A percentile compares a stretch with the other conserved stretches of the same genome.
These are phyloP conservation scores for Rhinichthys osculus DNA, from an alignment of 2,797 vertebrate species.

Conservation along the genomic window DNA sequence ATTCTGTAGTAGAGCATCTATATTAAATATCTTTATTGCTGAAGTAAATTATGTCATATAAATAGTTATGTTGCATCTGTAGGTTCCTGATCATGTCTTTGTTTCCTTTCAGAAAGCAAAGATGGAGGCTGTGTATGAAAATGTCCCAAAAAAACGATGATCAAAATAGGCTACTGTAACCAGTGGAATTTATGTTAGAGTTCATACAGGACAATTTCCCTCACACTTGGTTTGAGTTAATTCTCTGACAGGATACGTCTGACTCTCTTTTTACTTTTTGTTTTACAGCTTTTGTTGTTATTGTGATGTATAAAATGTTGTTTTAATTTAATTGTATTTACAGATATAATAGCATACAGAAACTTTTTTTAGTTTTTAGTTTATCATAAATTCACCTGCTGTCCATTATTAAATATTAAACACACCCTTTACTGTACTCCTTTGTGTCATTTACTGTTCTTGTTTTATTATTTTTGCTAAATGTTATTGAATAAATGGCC, in stretches of 20 bases:
- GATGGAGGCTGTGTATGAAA: background rate
- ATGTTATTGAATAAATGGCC: too few species aligned
- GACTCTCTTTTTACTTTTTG: background rate
- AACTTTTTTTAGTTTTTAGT: too few species aligned
- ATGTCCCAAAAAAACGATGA: background rate
- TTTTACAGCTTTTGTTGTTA: background rate
- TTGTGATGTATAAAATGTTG: background rate
- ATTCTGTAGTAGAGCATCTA: background rate
- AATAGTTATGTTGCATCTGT: background rate
- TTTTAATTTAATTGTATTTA: too few species aligned
- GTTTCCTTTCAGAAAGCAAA: background rate
- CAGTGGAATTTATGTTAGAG: background rate
- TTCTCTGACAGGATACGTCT: background rate
- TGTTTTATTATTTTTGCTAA: too few species aligned
- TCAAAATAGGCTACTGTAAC: background rate
- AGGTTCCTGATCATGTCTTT: background rate
- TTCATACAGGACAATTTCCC: background rate
- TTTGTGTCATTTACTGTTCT: too few species aligned
- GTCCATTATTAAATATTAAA: too few species aligned
- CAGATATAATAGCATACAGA: too few species aligned
- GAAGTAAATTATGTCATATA: too few species aligned
- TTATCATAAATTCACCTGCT: too few species aligned
- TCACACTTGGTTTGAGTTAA: background rate
- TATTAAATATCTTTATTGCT: too few species aligned
- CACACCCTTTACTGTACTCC: too few species aligned